Conservation (phyloP, 2,113 vertebrate genomes). For the Emydura subglobosa region DNA sequence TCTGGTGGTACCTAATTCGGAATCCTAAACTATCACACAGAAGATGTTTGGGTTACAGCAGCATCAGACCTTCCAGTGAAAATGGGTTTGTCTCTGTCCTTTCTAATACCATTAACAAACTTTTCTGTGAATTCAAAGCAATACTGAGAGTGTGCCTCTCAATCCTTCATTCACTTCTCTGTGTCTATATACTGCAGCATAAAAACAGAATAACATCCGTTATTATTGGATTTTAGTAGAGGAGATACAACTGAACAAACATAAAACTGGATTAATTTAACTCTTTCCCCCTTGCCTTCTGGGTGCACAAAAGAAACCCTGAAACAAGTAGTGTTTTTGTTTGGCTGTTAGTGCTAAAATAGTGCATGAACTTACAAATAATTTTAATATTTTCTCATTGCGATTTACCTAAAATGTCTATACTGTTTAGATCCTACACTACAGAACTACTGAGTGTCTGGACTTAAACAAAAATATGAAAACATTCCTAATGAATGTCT, state of each 20-base stretch:
- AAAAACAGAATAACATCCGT: background rate
- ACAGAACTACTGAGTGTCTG: background rate
- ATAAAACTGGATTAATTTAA: background rate
- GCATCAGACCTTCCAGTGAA: conserved; percentile 30
- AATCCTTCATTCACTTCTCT: conserved; percentile 29
- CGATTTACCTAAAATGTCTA: background rate
- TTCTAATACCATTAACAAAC: background rate
- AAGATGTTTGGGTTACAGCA: conserved; percentile 34
- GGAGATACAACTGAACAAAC: background rate
- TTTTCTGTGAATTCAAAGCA: conserved; percentile 48
- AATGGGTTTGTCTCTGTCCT: conserved; percentile 3
- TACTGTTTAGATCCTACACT: background rate
- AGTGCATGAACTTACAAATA: background rate
- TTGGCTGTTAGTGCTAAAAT: background rate
- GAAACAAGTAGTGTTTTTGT: background rate
- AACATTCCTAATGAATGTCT: background rate
- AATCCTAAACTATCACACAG: conserved; percentile 26
- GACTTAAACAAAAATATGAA: background rate
- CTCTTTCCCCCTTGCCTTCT: background rate
- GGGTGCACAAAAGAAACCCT: background rate
- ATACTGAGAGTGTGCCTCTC: conserved; percentile 23
- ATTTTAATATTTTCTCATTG: background rate
- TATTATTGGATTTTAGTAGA: background rate
- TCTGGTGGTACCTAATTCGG: conserved; percentile 28
- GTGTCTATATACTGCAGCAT: background rate